phyloP scores from a whole-genome alignment of 2,888 invertebrate genomes.

The Alcis repandata region DNA sequence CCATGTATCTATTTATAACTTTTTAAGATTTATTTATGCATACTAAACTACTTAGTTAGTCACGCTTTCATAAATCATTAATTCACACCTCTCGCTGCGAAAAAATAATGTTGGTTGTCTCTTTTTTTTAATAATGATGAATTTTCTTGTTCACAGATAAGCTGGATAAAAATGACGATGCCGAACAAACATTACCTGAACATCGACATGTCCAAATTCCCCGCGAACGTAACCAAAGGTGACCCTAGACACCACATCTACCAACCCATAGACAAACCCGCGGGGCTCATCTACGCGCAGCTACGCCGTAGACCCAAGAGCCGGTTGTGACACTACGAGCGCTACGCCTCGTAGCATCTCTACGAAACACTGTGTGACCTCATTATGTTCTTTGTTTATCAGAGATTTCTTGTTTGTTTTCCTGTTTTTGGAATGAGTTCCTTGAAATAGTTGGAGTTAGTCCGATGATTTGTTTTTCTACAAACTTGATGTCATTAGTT shows the following conservation, averaged over 20 bases:
- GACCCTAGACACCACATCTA: slow-evolving; percentile 90
- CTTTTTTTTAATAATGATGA: not conserved
- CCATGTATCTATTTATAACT: too few species aligned
- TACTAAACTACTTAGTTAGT: too few species aligned
- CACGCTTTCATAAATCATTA: too few species aligned
- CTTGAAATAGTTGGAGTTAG: slow-evolving; percentile 2
- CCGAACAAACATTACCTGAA: slow-evolving; percentile 94
- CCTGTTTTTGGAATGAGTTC: slow-evolving; percentile 26
- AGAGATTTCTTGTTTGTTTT: slow-evolving; percentile 28
- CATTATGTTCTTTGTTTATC: slow-evolving; percentile 34
- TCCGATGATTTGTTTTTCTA: slow-evolving; percentile 7
- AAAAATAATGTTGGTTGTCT: not conserved
- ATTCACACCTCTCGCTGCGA: too few species aligned
- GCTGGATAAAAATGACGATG: slow-evolving; percentile 91
- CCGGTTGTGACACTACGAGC: slow-evolving; percentile 84
- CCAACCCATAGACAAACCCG: slow-evolving; percentile 92
- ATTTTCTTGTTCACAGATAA: slow-evolving; percentile 81
- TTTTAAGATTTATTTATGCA: not conserved
- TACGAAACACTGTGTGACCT: slow-evolving; percentile 43
- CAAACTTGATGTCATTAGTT: slow-evolving; percentile 6
- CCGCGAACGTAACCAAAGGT: slow-evolving; percentile 87
- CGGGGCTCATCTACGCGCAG: slow-evolving; percentile 91
- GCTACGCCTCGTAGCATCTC: slow-evolving; percentile 58
- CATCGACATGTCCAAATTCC: slow-evolving; percentile 91
- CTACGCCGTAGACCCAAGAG: slow-evolving; percentile 88